Conservation (phyloP, 2,113 vertebrate species). For the Chrysemys picta region DNA sequence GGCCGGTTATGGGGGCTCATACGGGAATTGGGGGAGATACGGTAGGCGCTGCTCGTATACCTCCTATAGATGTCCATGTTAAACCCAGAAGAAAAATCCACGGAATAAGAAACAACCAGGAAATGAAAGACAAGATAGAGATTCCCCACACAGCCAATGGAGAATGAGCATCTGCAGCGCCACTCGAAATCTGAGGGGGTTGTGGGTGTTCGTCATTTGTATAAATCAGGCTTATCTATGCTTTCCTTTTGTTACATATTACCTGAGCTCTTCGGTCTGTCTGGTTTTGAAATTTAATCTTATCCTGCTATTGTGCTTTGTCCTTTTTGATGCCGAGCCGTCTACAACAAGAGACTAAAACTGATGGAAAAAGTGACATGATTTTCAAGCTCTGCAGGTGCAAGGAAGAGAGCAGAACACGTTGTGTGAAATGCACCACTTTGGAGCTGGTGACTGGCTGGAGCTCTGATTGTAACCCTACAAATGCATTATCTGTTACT, state of each 20-base stretch:
- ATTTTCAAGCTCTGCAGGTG: neutral
- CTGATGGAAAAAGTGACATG: neutral
- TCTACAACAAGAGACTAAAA: neutral
- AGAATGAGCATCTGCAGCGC: neutral
- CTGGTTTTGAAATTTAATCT: neutral
- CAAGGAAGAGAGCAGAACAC: neutral
- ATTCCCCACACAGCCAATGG: neutral
- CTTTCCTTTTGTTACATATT: too few relatives aligned
- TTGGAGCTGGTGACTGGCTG: neutral
- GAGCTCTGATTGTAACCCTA: neutral
- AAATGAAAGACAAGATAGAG: neutral
- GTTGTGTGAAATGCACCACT: neutral
- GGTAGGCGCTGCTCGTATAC: too few relatives aligned
- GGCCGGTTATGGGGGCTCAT: too few relatives aligned
- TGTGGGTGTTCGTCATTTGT: neutral
- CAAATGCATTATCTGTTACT: too few relatives aligned
- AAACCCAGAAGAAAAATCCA: neutral
- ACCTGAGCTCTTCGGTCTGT: too few relatives aligned
- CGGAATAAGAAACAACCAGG: neutral
- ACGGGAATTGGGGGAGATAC: too few relatives aligned
- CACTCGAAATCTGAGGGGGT: neutral
- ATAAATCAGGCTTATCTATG: neutral
- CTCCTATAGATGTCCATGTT: neutral
- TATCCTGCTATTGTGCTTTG: neutral
- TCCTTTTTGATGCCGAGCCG: neutral